Evolutionary conservation across 2,797 vertebrate genomes (phyloP).

Genomic region (Pipistrellus nathusii): DNA sequence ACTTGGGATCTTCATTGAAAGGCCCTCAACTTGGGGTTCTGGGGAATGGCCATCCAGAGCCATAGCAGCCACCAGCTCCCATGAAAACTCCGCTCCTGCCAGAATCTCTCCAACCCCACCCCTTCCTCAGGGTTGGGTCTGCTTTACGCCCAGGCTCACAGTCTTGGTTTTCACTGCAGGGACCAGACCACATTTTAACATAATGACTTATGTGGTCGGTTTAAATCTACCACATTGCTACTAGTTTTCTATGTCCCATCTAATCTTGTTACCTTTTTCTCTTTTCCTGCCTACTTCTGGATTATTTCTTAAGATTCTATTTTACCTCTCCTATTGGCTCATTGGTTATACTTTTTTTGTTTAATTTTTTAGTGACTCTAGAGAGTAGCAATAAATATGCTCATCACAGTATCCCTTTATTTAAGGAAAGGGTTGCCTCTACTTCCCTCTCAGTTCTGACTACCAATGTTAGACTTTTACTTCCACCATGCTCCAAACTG

Average conservation of each 20-base stretch:
- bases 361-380: too few species aligned
- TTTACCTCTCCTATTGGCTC: background rate
- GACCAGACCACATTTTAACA: background rate
- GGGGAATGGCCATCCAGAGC: rapidly evolving
- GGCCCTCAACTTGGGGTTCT: background rate
- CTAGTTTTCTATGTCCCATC: background rate
- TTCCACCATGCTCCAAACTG: background rate
- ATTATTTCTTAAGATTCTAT: background rate
- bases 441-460: background rate
- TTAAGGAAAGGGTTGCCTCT: background rate
- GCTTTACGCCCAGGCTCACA: background rate
- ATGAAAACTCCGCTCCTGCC: background rate
- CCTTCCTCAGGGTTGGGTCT: background rate
- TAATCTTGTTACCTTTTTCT: background rate
- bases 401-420: background rate
- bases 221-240: rapidly evolving
- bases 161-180: background rate
- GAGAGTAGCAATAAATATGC: background rate
- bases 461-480: background rate
- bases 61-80: background rate
- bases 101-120: background rate
- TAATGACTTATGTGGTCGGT: rapidly evolving
- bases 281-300: background rate
- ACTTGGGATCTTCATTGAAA: rapidly evolving
- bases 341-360: background rate